Conservation (phyloP, 2,113 vertebrate genomes). For the Blennius ocellaris region DNA sequence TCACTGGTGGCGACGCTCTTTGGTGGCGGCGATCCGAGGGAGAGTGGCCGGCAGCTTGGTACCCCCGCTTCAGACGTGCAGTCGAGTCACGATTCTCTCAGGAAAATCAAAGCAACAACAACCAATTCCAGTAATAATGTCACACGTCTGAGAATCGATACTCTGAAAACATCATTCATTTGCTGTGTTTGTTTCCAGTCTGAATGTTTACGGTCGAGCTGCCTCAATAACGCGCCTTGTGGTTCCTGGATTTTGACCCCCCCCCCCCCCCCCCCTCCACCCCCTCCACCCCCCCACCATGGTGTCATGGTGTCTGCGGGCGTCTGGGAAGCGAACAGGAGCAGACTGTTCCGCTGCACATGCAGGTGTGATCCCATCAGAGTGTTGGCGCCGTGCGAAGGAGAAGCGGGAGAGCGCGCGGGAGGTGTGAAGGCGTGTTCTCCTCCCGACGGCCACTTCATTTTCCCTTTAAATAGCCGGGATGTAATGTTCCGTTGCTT, state of each 20-base stretch:
- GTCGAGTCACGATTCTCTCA: too few relatives aligned
- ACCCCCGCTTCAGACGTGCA: too few relatives aligned
- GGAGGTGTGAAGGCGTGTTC: slow-evolving; percentile 55
- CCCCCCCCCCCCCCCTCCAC: neutral
- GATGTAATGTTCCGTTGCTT: neutral
- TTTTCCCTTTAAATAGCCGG: slow-evolving; percentile 7
- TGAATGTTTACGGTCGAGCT: neutral
- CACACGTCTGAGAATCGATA: slow-evolving; percentile 11
- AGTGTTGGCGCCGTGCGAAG: slow-evolving; percentile 53
- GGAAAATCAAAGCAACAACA: neutral
- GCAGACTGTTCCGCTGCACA: slow-evolving; percentile 50
- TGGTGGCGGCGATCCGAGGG: too few relatives aligned
- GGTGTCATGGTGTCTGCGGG: slow-evolving; percentile 40
- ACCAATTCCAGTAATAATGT: neutral
- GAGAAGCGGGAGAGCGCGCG: slow-evolving; percentile 28
- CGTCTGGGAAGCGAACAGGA: slow-evolving; percentile 24
- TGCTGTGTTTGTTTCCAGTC: slow-evolving; percentile 11
- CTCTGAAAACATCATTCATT: neutral
- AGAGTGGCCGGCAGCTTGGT: too few relatives aligned
- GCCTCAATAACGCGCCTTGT: slow-evolving; percentile 19
- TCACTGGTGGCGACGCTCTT: too few relatives aligned
- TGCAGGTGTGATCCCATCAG: slow-evolving; percentile 68
- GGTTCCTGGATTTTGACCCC: neutral
- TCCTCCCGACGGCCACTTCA: too few relatives aligned
- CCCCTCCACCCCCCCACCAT: neutral